Base-by-base conservation (phyloP, 1,140 invertebrate species). In the Carcinoscorpius rotundicauda region DNA sequence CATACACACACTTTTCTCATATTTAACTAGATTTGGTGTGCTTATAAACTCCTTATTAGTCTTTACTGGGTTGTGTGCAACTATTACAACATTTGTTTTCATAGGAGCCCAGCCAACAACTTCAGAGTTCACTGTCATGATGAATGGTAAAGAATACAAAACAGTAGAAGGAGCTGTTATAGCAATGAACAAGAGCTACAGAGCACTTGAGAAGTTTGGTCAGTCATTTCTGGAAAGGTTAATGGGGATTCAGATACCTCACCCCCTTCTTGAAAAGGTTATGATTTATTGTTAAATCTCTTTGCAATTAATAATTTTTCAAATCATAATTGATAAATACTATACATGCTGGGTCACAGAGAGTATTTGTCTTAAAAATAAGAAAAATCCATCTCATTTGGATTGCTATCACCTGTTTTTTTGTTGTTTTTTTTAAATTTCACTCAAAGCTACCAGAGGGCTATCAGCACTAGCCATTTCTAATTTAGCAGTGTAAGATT, bases 151-250 rank as follows among this genome's bases (percentile, higher is more conserved):
- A 62, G 82, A 86, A n/a, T 66, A 69, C 49, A 73, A 93, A 77
- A 83, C 91, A 61, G 76, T 95, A 5, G 91, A 94, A 72, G 93
- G 93, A 29, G 94, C 91, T n/a, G 89, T 95, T 77, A 77, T 97
- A 65, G 90, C 91, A n/a, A 90, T 91, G 51, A 91, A 96, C 72
- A 92, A 88, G 82, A 91, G 89, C 3, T 96, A 95, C 77, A 88
- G 91, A 3, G 89, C 89, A 4, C 80, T 97, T 10, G 91, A 96
- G 76, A 96, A 95, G 77, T 96, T 95, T 77, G 93, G 93, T 10
- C 89, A 95, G 80, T 49, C 49, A n/a, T 75, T 76, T 64, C 60
- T 74, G 10, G 74, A 76, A 64, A 69, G 69, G 48, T 66, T 76
- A 4, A 64, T 72, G 65, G 72, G 72, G 10, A 63, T 73, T 6